A percentile compares a stretch with the other conserved stretches of the same genome.
These are phyloP conservation scores for Onthophagus taurus DNA, from an alignment of 1,140 invertebrate genomes.

Conservation along the genomic window DNA sequence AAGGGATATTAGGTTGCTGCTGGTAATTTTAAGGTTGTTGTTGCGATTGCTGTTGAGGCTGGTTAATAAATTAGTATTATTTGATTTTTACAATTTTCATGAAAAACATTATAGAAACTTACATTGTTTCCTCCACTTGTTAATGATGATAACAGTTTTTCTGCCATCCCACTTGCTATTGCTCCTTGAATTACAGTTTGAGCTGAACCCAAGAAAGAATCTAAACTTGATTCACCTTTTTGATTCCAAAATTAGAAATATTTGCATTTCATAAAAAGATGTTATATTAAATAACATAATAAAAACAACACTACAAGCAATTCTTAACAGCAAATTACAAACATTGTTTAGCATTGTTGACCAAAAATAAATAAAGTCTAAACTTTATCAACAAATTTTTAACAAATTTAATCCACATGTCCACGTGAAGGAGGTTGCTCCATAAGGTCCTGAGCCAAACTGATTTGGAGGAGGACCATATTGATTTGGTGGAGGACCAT, in stretches of 20 bases:
- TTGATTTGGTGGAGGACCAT: neutral
- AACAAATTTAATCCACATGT: too few relatives aligned
- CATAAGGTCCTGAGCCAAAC: slow-evolving; percentile 6
- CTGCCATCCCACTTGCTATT: slow-evolving; percentile 27
- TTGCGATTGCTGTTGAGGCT: too few relatives aligned
- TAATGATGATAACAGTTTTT: slow-evolving; percentile 26
- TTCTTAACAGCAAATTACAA: too few relatives aligned
- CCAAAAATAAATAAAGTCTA: too few relatives aligned
- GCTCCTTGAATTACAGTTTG: slow-evolving; percentile 26
- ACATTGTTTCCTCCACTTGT: slow-evolving; percentile 16
- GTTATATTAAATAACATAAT: too few relatives aligned
- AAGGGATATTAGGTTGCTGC: neutral
- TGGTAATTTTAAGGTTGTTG: neutral
- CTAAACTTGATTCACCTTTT: too few relatives aligned
- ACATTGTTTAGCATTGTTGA: too few relatives aligned
- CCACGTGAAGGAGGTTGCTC: slow-evolving; percentile 11
- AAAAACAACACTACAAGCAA: too few relatives aligned
- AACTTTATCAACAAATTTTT: too few relatives aligned
- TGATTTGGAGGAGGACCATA: neutral
- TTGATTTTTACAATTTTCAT: neutral
- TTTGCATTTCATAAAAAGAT: too few relatives aligned
- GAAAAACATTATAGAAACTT: too few relatives aligned
- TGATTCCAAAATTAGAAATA: too few relatives aligned
- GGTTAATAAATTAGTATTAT: neutral
- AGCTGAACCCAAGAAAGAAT: slow-evolving; percentile 27